phyloP scores from a whole-genome alignment of 2,888 invertebrate species.

The Cheilosia variabilis region DNA sequence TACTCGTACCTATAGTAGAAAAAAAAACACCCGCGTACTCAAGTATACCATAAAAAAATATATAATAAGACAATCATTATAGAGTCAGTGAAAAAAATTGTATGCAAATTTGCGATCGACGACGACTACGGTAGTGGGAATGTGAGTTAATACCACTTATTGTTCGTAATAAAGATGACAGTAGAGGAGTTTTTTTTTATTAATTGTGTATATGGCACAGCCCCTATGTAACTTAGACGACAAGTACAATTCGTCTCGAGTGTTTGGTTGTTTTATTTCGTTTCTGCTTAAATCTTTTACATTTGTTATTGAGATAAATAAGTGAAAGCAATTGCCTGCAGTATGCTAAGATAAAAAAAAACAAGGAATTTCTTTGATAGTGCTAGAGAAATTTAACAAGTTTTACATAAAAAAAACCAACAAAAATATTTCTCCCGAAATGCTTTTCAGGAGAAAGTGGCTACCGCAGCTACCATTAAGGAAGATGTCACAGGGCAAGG shows the following conservation, averaged over 20 bases:
- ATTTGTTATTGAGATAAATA: constrained; percentile 25
- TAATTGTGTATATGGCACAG: constrained; percentile 49
- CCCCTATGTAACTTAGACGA: constrained; percentile 43
- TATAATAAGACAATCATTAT: constrained; percentile 62
- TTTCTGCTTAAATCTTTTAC: constrained; percentile 11
- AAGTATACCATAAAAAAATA: constrained; percentile 34
- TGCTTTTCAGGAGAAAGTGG: constrained; percentile 91
- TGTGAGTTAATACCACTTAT: constrained; percentile 72
- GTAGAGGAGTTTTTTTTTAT: constrained; percentile 42
- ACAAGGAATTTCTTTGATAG: constrained; percentile 33
- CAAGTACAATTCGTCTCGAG: constrained; percentile 33
- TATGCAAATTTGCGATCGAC: constrained; percentile 68
- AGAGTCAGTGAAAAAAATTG: constrained; percentile 41
- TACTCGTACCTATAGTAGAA: constrained; percentile 18
- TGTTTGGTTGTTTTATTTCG: constrained; percentile 46
- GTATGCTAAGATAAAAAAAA: constrained; percentile 24
- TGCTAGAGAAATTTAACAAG: constrained; percentile 10
- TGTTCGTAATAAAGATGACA: constrained; percentile 56
- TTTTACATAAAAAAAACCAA: constrained; percentile 2
- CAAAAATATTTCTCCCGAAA: constrained; percentile 29
- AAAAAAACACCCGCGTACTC: constrained; percentile 24
- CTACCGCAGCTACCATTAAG: constrained; percentile 91
- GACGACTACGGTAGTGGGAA: constrained; percentile 65
- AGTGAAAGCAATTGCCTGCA: constrained; percentile 30
- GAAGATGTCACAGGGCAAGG: constrained; percentile 94